phyloP scores from a whole-genome alignment of 92 coral and sea anemone genomes.

The Palythoa heliodiscus region DNA sequence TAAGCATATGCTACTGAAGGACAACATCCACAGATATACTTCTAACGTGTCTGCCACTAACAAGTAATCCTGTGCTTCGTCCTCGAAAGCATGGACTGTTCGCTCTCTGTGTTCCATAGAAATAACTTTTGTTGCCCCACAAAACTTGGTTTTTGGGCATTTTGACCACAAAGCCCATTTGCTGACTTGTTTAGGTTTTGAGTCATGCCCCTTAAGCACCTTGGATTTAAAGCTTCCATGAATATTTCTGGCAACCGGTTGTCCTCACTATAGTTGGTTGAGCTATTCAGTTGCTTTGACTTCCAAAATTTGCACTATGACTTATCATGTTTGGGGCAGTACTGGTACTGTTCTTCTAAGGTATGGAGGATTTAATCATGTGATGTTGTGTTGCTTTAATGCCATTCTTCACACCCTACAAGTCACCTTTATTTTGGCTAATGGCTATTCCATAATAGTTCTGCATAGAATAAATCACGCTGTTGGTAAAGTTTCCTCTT shows the following conservation, averaged over 20 bases:
- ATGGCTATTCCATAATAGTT: constrained; percentile 45
- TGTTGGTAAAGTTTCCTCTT: constrained; percentile 30
- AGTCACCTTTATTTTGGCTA: constrained; percentile 35
- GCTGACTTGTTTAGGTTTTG: background rate
- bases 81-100: too few relatives aligned
- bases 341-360: constrained; percentile 43
- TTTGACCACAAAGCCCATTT: background rate
- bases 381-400: constrained; percentile 44
- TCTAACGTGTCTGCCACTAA: too few relatives aligned
- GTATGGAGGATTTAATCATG: constrained; percentile 26
- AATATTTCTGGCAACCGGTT: constrained; percentile 3
- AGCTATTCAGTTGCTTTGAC: background rate
- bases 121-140: constrained; percentile 12
- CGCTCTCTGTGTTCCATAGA: too few relatives aligned
- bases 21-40: too few relatives aligned
- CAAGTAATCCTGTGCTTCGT: too few relatives aligned
- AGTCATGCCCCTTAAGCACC: constrained; percentile 13
- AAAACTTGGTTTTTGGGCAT: constrained; percentile 12
- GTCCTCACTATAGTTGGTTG: background rate
- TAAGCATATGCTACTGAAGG: too few relatives aligned
- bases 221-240: constrained; percentile 10
- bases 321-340: constrained; percentile 34
- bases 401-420: constrained; percentile 26
- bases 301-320: constrained; percentile 45
- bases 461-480: constrained; percentile 37